Evolutionary conservation across 1,140 invertebrate genomes (phyloP).

Genomic region (Forficula auricularia): DNA sequence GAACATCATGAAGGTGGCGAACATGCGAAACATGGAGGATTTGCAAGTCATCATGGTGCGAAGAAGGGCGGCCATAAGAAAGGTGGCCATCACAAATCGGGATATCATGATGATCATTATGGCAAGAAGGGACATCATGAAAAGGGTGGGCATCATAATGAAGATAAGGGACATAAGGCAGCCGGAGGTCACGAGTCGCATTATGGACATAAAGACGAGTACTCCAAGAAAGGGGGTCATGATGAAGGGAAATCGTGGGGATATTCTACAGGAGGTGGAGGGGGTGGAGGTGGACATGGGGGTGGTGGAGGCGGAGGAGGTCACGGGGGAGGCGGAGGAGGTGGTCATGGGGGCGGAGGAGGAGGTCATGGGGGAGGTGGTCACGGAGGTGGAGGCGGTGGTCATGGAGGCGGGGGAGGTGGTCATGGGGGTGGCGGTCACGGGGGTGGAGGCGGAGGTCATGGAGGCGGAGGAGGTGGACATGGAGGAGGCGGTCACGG

Average conservation of each 20-base stretch:
- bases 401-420: not conserved
- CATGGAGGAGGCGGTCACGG: conserved; percentile 7
- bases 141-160: conserved; percentile 35
- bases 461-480: not conserved
- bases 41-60: conserved; percentile 8
- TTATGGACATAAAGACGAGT: conserved; percentile 24
- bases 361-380: no score
- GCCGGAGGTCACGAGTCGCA: conserved; percentile 31
- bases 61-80: conserved; percentile 22
- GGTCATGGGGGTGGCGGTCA: not conserved
- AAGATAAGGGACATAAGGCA: conserved; percentile 34
- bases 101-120: conserved; percentile 28
- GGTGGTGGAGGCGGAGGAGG: conserved; percentile 6
- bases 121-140: conserved; percentile 35
- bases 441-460: not conserved
- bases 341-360: no score
- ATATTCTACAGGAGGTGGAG: conserved; percentile 25
- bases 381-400: no score
- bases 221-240: conserved; percentile 30
- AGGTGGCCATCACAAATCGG: conserved; percentile 22
- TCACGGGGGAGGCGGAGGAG: not conserved
- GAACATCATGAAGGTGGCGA: conserved; percentile 13
- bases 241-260: conserved; percentile 30
- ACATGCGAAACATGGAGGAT: conserved; percentile 11
- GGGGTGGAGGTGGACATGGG: conserved; percentile 10